Conservation (phyloP, 2,113 vertebrate species). For the Alosa alosa region DNA sequence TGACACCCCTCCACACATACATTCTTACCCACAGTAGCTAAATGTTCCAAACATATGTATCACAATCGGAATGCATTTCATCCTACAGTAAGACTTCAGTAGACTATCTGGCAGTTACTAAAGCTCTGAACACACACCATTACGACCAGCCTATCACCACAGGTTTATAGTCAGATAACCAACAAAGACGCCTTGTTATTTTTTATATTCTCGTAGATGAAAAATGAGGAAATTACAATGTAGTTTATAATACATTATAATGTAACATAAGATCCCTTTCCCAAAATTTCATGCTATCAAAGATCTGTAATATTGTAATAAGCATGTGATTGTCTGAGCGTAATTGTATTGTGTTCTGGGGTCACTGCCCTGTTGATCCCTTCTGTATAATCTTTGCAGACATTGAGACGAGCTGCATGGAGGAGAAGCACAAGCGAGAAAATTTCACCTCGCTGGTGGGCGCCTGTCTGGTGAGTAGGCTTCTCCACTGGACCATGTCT, state of each 20-base stretch:
- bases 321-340: no score
- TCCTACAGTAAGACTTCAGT: neutral
- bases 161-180: no score
- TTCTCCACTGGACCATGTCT: neutral
- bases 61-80: neutral
- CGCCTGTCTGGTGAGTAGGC: conserved; percentile 90
- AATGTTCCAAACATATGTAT: neutral
- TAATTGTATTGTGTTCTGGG: neutral
- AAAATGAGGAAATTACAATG: neutral
- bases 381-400: conserved; percentile 66
- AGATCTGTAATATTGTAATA: neutral
- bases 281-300: neutral
- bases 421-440: conserved; percentile 97
- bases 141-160: neutral
- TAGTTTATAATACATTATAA: no score
- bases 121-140: neutral
- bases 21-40: neutral
- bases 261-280: neutral
- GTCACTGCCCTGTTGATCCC: neutral
- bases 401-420: conserved; percentile 93
- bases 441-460: conserved; percentile 93
- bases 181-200: neutral
- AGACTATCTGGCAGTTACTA: neutral
- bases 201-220: neutral
- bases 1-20: neutral